A percentile compares a stretch with the other conserved stretches of the same genome.
These are phyloP conservation scores for Poeciliopsis retropinna DNA, from an alignment of 2,113 vertebrate species.

Conservation along the genomic window DNA sequence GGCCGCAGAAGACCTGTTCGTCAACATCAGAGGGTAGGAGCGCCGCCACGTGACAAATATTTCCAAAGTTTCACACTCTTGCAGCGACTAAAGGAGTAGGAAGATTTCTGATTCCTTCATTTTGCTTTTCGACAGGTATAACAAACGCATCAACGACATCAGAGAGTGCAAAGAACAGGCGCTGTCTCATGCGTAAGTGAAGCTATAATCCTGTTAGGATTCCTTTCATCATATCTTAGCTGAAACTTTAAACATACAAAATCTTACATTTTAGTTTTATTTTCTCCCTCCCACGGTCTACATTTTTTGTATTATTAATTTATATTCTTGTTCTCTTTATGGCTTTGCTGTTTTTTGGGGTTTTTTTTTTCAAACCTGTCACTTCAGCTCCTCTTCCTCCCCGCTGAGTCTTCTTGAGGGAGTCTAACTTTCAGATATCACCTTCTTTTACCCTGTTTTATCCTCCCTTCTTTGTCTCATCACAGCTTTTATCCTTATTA, in stretches of 20 bases:
- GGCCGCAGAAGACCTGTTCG: slow-evolving; percentile 95
- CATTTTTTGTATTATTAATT: slow-evolving; percentile 22
- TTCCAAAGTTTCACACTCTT: not conserved
- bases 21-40: slow-evolving; percentile 94
- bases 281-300: not conserved
- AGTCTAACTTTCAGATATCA: slow-evolving; percentile 29
- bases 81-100: not conserved
- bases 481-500: slow-evolving; percentile 53
- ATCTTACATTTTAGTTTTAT: slow-evolving; percentile 9
- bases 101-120: not conserved
- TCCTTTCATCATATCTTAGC: not conserved
- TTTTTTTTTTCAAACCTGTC: slow-evolving; percentile 14
- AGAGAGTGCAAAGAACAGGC: slow-evolving; percentile 97
- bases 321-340: slow-evolving; percentile 9
- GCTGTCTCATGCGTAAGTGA: slow-evolving; percentile 94
- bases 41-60: not conserved
- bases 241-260: not conserved
- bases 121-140: slow-evolving; percentile 85
- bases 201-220: not conserved
- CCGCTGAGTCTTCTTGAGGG: slow-evolving; percentile 16
- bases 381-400: not conserved
- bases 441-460: slow-evolving; percentile 14
- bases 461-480: slow-evolving; percentile 29
- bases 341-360: not conserved
- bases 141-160: slow-evolving; percentile 98